These are phyloP conservation scores for Epizoanthus stellaris DNA, from an alignment of 92 coral and sea anemone genomes.

Conservation along the genomic window DNA sequence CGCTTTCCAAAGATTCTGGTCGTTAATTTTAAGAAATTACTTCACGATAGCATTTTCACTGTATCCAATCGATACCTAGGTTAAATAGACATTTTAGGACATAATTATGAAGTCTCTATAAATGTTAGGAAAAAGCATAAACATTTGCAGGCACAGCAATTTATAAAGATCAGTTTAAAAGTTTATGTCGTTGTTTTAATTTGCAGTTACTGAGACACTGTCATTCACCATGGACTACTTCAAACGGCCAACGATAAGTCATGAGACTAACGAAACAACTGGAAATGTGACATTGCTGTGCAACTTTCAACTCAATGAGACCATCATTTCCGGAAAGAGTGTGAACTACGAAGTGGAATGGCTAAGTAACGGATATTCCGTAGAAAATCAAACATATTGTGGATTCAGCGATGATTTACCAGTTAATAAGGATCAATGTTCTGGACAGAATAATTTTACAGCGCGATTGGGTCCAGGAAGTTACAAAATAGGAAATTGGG, in stretches of 20 bases:
- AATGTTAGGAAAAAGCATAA: too few relatives aligned
- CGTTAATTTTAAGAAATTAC: too few relatives aligned
- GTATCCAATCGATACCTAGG: too few relatives aligned
- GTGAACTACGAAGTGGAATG: slow-evolving; percentile 19
- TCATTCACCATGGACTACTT: background rate
- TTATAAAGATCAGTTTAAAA: too few relatives aligned
- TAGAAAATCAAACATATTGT: background rate
- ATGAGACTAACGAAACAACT: background rate
- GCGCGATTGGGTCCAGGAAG: background rate
- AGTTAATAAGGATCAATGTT: background rate
- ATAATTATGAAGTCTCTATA: too few relatives aligned
- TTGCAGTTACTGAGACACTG: background rate
- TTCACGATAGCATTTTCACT: too few relatives aligned
- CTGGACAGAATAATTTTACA: background rate
- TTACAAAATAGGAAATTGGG: background rate
- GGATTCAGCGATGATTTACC: background rate
- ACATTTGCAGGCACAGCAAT: too few relatives aligned
- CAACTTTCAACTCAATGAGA: background rate
- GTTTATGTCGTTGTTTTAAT: too few relatives aligned
- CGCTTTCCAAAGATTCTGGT: too few relatives aligned
- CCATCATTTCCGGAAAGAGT: slow-evolving; percentile 1
- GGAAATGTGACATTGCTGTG: slow-evolving; percentile 27
- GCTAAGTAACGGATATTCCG: background rate
- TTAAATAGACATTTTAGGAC: too few relatives aligned
- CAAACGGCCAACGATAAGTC: slow-evolving; percentile 3